Percentiles rank a stretch among this genome's conserved stretches.
phyloP scores from a whole-genome alignment of 2,797 vertebrate species.

The Garrulus glandarius region DNA sequence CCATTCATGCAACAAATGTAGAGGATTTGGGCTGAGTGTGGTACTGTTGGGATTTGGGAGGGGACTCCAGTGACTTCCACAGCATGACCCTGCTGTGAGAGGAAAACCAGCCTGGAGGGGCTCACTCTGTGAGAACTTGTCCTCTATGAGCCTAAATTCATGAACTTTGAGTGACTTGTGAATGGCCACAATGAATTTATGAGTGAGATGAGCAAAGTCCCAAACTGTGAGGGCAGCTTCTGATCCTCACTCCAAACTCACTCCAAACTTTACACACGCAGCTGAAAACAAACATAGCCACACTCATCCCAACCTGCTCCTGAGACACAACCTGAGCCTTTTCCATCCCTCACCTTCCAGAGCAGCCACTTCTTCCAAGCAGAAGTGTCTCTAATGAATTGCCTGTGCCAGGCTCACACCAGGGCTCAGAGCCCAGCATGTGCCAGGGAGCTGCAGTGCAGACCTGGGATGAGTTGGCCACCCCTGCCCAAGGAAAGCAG shows the following conservation, averaged over 20 bases:
- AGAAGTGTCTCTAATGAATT: not conserved
- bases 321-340: not conserved
- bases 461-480: not conserved
- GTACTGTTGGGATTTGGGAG: not conserved
- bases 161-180: not conserved
- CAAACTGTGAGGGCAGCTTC: not conserved
- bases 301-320: not conserved
- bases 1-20: accelerated
- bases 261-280: not conserved
- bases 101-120: not conserved
- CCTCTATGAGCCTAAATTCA: not conserved
- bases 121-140: not conserved
- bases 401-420: not conserved
- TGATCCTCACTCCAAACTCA: not conserved
- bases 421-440: not conserved
- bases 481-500: not conserved
- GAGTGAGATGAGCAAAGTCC: accelerated
- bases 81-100: not conserved
- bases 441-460: not conserved
- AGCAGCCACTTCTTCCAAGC: not conserved
- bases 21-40: not conserved
- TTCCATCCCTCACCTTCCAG: not conserved
- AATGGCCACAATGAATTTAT: not conserved
- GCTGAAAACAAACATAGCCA: not conserved
- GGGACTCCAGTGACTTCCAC: not conserved